phyloP scores from a whole-genome alignment of 2,113 vertebrate species.

The Geococcyx californianus region DNA sequence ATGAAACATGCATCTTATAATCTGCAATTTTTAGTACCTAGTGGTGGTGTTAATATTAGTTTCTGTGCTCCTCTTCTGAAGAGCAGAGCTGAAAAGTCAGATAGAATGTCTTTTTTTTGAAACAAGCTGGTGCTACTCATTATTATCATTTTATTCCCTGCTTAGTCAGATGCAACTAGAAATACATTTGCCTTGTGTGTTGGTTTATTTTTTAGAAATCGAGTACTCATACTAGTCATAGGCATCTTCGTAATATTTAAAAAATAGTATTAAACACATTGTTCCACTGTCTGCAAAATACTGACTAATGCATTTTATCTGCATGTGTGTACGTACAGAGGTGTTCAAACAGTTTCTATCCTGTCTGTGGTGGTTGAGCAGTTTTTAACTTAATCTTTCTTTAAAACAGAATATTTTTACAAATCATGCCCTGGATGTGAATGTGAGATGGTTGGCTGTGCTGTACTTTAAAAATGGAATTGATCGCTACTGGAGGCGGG shows the following conservation, averaged over 20 bases:
- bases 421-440: slow-evolving; percentile 93
- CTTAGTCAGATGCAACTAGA: background rate
- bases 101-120: background rate
- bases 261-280: background rate
- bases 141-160: background rate
- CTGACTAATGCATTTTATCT: background rate
- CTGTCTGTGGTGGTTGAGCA: background rate
- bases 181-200: background rate
- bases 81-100: background rate
- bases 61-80: background rate
- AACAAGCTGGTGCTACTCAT: background rate
- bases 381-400: background rate
- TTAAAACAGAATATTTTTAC: slow-evolving; percentile 91
- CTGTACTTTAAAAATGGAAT: slow-evolving; percentile 99
- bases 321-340: rapidly evolving
- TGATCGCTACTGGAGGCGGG: slow-evolving; percentile 97
- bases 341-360: background rate
- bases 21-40: background rate
- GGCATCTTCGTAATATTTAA: background rate
- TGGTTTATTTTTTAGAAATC: background rate
- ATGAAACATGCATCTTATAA: background rate
- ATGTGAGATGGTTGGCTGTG: slow-evolving; percentile 96
- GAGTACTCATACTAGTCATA: background rate
- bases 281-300: background rate
- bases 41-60: background rate